Evolutionary conservation across 2,113 vertebrate genomes (phyloP).

Genomic region (Cynocephalus volans): DNA sequence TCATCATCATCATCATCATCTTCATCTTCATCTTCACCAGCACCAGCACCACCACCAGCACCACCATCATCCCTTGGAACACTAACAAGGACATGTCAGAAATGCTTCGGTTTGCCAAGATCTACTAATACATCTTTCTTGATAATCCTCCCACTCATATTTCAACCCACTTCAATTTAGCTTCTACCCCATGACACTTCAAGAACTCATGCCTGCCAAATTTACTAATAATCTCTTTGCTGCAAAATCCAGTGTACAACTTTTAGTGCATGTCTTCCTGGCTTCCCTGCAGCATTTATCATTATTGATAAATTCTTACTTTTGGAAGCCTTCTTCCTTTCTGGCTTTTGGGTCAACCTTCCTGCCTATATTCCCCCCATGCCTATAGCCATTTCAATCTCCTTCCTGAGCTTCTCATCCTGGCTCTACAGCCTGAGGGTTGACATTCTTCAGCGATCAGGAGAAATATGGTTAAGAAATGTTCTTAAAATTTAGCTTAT

Average conservation of each 20-base stretch:
- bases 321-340: neutral
- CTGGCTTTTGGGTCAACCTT: neutral
- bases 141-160: neutral
- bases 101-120: neutral
- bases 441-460: neutral
- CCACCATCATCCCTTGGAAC: neutral
- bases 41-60: no score
- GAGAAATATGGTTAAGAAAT: conserved; percentile 26
- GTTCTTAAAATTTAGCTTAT: conserved; percentile 2
- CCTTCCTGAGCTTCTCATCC: neutral
- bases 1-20: neutral
- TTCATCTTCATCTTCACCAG: neutral
- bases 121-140: neutral
- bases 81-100: neutral
- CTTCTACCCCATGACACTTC: neutral
- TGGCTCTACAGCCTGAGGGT: neutral
- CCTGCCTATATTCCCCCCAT: no score
- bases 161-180: neutral
- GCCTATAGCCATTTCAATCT: neutral
- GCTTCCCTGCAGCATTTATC: neutral
- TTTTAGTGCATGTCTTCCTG: neutral
- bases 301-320: neutral
- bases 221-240: neutral
- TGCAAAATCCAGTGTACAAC: neutral
- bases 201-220: neutral